Percentiles rank a stretch among this genome's conserved stretches.
phyloP scores from a whole-genome alignment of 2,797 vertebrate genomes.

The Scyliorhinus canicula region DNA sequence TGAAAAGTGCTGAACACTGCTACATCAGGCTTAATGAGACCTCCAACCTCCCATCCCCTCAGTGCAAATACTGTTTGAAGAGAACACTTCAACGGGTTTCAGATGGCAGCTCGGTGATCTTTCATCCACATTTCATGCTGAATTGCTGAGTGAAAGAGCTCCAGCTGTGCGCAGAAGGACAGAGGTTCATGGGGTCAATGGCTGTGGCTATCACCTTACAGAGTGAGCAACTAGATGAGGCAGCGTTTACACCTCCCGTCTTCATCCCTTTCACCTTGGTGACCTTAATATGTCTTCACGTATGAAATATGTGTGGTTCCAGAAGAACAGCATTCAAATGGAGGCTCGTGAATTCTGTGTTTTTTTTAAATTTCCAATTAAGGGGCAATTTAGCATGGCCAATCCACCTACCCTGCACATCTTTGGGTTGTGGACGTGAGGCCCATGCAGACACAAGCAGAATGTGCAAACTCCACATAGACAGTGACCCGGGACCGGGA shows the following conservation, averaged over 20 bases:
- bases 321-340: not conserved
- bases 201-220: not conserved
- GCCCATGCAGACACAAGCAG: too few relatives aligned
- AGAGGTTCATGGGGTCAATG: not conserved
- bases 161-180: not conserved
- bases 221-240: not conserved
- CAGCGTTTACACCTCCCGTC: too few relatives aligned
- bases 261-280: not conserved
- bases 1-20: not conserved
- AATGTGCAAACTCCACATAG: too few relatives aligned
- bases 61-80: not conserved
- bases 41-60: not conserved
- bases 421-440: too few relatives aligned
- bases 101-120: not conserved
- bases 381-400: too few relatives aligned
- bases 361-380: too few relatives aligned
- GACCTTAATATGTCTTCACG: not conserved
- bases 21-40: not conserved
- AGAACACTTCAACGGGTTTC: not conserved
- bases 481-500: too few relatives aligned
- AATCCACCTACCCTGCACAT: too few relatives aligned
- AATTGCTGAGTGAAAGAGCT: constrained; percentile 14
- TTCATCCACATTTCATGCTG: not conserved
- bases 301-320: not conserved
- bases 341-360: not conserved